Base-by-base conservation (phyloP, 2,797 vertebrate genomes). In the Salarias fasciatus region DNA sequence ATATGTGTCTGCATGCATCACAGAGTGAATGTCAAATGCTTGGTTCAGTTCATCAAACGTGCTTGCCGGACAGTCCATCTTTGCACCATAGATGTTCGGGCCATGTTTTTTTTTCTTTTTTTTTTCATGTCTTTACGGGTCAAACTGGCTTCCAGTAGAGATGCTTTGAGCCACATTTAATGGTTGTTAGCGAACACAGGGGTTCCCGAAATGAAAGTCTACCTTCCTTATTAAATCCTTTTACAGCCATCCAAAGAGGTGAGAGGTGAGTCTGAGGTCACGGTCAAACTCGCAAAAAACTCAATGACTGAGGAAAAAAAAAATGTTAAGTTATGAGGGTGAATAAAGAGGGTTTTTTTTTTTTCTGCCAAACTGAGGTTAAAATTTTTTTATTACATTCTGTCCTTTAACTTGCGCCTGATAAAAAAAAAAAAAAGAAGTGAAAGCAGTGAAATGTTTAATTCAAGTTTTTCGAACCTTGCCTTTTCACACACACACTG, bases 401-500 rank as follows among this genome's bases (percentile, higher is more conserved):
- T 52, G 55, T 57, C 51, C 52, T 59, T 72, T 43, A 49, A 5
- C 5, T n/a, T n/a, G n/a, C n/a, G n/a, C n/a, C n/a, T n/a, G n/a
- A n/a, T n/a, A n/a, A n/a, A n/a, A n/a, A n/a, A n/a, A n/a, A n/a
- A n/a, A n/a, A 8, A 10, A 6, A 6, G 2, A 35, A 15, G 18
- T 36, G n/a, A 29, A 57, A 56, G 24, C 9, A 35, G 9, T 8
- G 12, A 41, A 43, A 55, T 35, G 57, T 3, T 29, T 52, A 4
- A 36, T 24, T 53, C 8, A 9, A 52, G 28, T 14, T 15, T 36
- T 29, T 24, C 18, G 24, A 24, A 24, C 18, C 18, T 24, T 24
- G 18, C 18, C 18, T 24, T 24, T 24, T 24, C 18, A 24, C 18
- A 3, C n/a, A n/a, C 13, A 13, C 4, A 43, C 41, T 8, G 14